These are phyloP conservation scores for Biston stratarius DNA, from an alignment of 2,888 invertebrate species.

Conservation along the genomic window DNA sequence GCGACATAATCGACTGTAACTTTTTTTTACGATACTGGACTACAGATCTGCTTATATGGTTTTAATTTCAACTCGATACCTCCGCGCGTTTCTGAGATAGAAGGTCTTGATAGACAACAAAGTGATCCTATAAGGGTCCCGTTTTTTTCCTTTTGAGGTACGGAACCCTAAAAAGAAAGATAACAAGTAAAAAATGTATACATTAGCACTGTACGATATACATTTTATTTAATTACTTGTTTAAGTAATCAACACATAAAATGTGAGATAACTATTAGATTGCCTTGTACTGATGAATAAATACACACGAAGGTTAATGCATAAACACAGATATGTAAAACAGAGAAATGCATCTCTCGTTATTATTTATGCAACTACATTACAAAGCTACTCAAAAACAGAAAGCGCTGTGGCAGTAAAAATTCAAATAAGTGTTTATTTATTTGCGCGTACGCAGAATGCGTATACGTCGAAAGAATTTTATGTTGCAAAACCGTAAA, in stretches of 20 bases:
- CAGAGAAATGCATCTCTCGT: conserved; percentile 15
- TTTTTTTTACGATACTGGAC: no score
- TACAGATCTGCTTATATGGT: no score
- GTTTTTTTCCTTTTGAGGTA: no score
- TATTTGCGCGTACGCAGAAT: not conserved
- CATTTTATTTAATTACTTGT: conserved; percentile 8
- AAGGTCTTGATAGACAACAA: no score
- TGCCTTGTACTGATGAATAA: not conserved
- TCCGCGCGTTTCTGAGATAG: no score
- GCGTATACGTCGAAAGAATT: no score
- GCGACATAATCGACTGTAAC: no score
- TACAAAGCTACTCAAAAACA: not conserved
- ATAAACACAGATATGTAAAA: conserved; percentile 21
- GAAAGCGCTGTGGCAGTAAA: not conserved
- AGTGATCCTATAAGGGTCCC: no score
- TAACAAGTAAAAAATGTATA: not conserved
- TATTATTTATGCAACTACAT: conserved; percentile 2
- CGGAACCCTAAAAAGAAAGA: no score
- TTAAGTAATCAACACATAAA: conserved; percentile 5
- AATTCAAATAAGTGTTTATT: not conserved
- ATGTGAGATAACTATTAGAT: not conserved
- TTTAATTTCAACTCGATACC: no score
- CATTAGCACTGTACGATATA: not conserved
- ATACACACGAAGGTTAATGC: conserved; percentile 21
- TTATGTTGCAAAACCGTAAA: no score